Base-by-base conservation (phyloP, 2,797 vertebrate species). In the Mus minutoides region DNA sequence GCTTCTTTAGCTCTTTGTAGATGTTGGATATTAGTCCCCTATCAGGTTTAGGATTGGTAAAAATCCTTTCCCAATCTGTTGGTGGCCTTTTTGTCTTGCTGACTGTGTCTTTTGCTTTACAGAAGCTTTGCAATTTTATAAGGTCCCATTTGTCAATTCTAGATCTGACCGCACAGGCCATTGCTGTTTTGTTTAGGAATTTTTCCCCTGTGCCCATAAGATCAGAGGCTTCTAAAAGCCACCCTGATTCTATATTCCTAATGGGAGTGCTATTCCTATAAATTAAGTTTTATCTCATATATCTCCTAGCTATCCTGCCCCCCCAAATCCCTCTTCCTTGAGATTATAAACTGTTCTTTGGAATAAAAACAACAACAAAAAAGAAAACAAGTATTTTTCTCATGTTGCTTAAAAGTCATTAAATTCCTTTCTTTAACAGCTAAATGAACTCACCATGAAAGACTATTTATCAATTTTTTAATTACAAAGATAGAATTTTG, bases 331-430 rank as follows among this genome's bases (percentile, higher is more conserved):
- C 17, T 22, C 54, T 91, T 56, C n/a, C 26, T 79, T 91, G 83
- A 78, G n/a, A 88, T 82, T 83, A 56, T 13, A 24, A 87, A 46
- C 78, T 83, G 80, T 82, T 92, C 21, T 79, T 80, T 87, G 34
- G 43, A 76, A 22, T 75, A 21, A 86, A 12, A 58, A 92, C 89
- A 90, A 43, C 4, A 87, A 64, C 89, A 90, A 43, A 6, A 87
- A 64, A 60, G 80, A 71, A 88, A 91, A 58, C n/a, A 49, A 31
- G 13, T 54, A 82, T 69, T 88, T 94, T 92, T 85, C 58, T 87
- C 17, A 17, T 80, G 86, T 54, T 19, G 77, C 60, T 93, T 92
- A 86, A 89, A 79, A 83, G 17, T 79, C 85, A 22, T 71, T 62
- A 76, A 88, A 93, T 17, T 11, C n/a, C 9, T 56, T 93, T 75